These are phyloP conservation scores for Lithobius niger DNA, from an alignment of 1,140 invertebrate genomes.

Conservation along the genomic window DNA sequence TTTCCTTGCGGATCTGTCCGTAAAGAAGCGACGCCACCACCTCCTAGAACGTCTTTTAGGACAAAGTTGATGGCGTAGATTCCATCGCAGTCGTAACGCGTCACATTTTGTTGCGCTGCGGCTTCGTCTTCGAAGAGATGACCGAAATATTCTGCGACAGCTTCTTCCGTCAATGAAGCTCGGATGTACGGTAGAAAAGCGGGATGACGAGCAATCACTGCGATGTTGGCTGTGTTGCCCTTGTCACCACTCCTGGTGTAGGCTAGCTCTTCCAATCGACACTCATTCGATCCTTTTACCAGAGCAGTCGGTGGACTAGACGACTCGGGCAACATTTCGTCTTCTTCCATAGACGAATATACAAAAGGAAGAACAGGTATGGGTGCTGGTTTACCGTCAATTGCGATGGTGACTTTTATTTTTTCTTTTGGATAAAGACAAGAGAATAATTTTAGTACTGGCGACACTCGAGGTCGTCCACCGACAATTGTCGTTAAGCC, in stretches of 20 bases:
- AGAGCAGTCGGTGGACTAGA: no score
- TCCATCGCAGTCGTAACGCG: constrained; percentile 21
- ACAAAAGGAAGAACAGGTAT: no score
- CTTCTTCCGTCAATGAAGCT: constrained; percentile 28
- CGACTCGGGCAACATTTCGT: no score
- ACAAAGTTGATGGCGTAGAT: constrained; percentile 36
- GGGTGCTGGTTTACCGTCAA: no score
- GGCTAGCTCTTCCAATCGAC: constrained; percentile 35
- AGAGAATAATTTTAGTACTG: constrained; percentile 36
- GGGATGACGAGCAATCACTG: constrained; percentile 37
- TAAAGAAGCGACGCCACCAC: constrained; percentile 37
- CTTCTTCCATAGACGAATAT: no score
- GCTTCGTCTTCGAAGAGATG: constrained; percentile 28
- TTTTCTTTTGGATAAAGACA: constrained; percentile 34
- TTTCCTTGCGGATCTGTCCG: constrained; percentile 38
- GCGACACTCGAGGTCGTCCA: constrained; percentile 37
- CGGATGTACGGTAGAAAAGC: constrained; percentile 31
- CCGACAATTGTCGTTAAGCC: constrained; percentile 38
- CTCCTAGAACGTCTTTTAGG: constrained; percentile 32
- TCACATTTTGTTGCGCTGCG: neutral
- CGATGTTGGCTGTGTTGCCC: constrained; percentile 38
- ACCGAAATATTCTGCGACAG: constrained; percentile 33
- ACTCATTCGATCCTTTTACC: constrained; percentile 25
- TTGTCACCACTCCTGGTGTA: constrained; percentile 41
- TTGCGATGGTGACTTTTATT: constrained; percentile 25